Conservation (phyloP, 2,888 invertebrate species). For the Mythimna vitellina region DNA sequence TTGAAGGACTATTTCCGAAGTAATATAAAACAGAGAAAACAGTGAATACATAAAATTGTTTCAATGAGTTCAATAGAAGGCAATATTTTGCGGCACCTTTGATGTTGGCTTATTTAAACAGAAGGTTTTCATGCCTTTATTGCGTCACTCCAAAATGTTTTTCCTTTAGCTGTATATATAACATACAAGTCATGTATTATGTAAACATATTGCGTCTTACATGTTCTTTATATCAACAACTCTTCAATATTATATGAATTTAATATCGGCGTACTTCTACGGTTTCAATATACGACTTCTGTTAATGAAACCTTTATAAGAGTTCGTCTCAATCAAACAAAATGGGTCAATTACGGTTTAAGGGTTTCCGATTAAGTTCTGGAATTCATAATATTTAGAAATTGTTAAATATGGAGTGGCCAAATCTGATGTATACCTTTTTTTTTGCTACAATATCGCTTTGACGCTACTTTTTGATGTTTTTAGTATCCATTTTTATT, state of each 20-base stretch:
- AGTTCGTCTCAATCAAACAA: conserved; percentile 48
- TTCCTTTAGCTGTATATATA: conserved; percentile 67
- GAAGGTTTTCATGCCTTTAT: conserved; percentile 80
- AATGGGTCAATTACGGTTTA: conserved; percentile 41
- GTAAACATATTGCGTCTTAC: conserved; percentile 47
- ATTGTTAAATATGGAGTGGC: not conserved
- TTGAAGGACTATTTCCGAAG: conserved; percentile 28
- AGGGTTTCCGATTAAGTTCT: conserved; percentile 32
- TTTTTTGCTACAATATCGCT: no score
- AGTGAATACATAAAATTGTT: conserved; percentile 72
- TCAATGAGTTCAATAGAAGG: conserved; percentile 75
- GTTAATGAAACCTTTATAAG: conserved; percentile 51
- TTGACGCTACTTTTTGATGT: no score
- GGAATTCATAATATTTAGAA: conserved; percentile 23
- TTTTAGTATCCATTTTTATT: no score
- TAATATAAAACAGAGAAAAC: conserved; percentile 56
- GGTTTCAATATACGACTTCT: conserved; percentile 48
- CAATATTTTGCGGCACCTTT: conserved; percentile 80
- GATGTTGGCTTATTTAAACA: conserved; percentile 86
- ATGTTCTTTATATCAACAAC: conserved; percentile 43
- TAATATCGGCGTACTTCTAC: conserved; percentile 38
- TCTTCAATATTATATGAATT: conserved; percentile 39
- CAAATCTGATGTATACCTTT: no score
- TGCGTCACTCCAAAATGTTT: conserved; percentile 77
- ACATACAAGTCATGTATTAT: conserved; percentile 59